Evolutionary conservation across 1,140 invertebrate genomes (phyloP).

Genomic region (Zaprionus taronus): DNA sequence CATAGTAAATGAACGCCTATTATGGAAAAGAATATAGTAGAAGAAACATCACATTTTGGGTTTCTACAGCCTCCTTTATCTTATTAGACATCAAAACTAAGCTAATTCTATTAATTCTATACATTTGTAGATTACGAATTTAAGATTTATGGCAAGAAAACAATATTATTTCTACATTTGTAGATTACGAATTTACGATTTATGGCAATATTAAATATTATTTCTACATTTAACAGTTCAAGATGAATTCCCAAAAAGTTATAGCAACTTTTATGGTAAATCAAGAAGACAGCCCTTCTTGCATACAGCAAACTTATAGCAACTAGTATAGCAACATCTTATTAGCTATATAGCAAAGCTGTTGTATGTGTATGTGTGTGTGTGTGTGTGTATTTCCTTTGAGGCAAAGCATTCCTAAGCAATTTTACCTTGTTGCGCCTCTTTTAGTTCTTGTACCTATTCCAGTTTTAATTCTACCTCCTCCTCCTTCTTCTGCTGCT

Average conservation of each 20-base stretch:
- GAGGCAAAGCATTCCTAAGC: not conserved
- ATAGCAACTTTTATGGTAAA: not conserved
- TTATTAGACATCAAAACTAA: too few relatives aligned
- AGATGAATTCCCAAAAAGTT: not conserved
- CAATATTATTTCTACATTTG: too few relatives aligned
- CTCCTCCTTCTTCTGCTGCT: not conserved
- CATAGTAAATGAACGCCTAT: not conserved
- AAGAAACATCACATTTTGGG: too few relatives aligned
- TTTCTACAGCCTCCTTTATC: not conserved
- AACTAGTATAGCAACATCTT: not conserved
- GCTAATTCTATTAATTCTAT: too few relatives aligned
- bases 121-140: too few relatives aligned
- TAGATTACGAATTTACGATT: too few relatives aligned
- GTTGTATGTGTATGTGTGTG: not conserved
- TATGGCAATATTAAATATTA: too few relatives aligned
- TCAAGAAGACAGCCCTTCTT: not conserved
- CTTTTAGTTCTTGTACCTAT: slow-evolving; percentile 2
- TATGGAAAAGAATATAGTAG: too few relatives aligned
- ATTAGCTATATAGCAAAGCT: not conserved
- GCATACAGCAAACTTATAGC: not conserved
- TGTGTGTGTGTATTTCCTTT: not conserved
- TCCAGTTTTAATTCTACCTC: slow-evolving; percentile 3
- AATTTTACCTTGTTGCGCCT: slow-evolving; percentile 2
- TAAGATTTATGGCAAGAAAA: too few relatives aligned
- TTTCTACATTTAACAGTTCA: too few relatives aligned